A percentile compares a stretch with the other conserved stretches of the same genome.
Conservation (phyloP, 2,888 invertebrate genomes). For the Stratiomys singularior region DNA sequence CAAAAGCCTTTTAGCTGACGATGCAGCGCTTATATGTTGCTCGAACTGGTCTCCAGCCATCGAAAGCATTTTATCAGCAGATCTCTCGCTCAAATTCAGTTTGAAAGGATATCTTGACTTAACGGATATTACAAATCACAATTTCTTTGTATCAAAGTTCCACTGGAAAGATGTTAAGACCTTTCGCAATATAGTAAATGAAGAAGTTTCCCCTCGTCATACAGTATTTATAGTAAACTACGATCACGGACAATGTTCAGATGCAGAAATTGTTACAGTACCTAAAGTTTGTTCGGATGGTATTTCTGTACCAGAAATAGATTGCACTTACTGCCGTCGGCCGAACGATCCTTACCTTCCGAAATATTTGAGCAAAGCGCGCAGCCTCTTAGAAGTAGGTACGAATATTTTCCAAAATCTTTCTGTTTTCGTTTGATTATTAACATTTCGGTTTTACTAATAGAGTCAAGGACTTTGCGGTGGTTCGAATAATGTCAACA, state of each 20-base stretch:
- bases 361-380: slow-evolving; percentile 48
- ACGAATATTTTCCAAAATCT: background rate
- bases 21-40: slow-evolving; percentile 62
- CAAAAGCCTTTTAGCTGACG: slow-evolving; percentile 54
- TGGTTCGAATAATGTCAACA: slow-evolving; percentile 53
- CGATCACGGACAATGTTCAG: slow-evolving; percentile 52
- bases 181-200: slow-evolving; percentile 56
- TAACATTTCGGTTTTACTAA: background rate
- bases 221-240: slow-evolving; percentile 60
- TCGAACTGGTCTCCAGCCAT: slow-evolving; percentile 72
- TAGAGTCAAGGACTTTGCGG: slow-evolving; percentile 54
- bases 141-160: slow-evolving; percentile 59
- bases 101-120: slow-evolving; percentile 71
- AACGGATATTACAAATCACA: slow-evolving; percentile 69
- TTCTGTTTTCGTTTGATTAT: background rate
- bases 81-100: slow-evolving; percentile 73
- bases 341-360: slow-evolving; percentile 56
- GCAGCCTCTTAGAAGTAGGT: slow-evolving; percentile 45
- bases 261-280: slow-evolving; percentile 1
- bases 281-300: slow-evolving; percentile 19
- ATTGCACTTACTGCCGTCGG: slow-evolving; percentile 59
- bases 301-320: background rate
- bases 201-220: slow-evolving; percentile 60
- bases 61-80: slow-evolving; percentile 70
- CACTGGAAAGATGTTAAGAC: slow-evolving; percentile 58